These are phyloP conservation scores for Sinocyclocheilus anshuiensis DNA, from an alignment of 2,113 vertebrate genomes.

Conservation along the genomic window DNA sequence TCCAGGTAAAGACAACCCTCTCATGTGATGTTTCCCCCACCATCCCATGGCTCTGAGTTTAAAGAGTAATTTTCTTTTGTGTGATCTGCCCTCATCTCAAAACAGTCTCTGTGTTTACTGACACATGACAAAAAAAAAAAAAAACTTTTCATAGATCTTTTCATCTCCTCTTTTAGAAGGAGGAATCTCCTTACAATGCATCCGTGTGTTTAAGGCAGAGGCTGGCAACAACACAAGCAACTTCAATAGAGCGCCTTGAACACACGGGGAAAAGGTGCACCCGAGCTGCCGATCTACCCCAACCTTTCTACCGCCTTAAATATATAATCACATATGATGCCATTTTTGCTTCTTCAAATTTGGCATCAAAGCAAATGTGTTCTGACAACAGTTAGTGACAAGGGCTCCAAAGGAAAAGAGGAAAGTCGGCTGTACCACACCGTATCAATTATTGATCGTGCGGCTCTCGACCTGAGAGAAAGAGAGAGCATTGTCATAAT, in stretches of 20 bases:
- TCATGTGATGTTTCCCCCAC: conserved; percentile 67
- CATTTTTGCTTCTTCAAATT: conserved; percentile 84
- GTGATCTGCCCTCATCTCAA: conserved; percentile 75
- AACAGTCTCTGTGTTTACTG: conserved; percentile 75
- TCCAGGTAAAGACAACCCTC: conserved; percentile 58
- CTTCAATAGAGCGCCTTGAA: conserved; percentile 59
- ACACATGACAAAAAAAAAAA: conserved; percentile 76
- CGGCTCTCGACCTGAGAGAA: conserved; percentile 76
- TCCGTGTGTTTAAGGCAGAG: conserved; percentile 58
- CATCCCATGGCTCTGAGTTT: conserved; percentile 69
- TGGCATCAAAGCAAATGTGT: conserved; percentile 96
- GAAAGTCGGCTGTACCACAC: conserved; percentile 82
- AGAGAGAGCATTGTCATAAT: conserved; percentile 92
- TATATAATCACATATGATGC: conserved; percentile 82
- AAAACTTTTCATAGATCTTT: conserved; percentile 57
- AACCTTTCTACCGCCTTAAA: conserved; percentile 78
- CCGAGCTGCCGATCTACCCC: conserved; percentile 45
- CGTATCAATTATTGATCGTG: conserved; percentile 94
- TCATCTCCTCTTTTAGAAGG: conserved; percentile 71
- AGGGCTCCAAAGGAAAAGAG: conserved; percentile 87
- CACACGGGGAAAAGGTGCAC: conserved; percentile 71
- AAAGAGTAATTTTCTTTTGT: conserved; percentile 71
- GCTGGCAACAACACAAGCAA: conserved; percentile 58
- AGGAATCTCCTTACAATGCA: conserved; percentile 66
- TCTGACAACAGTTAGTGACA: conserved; percentile 98